These are phyloP conservation scores for Calameuta filiformis DNA, from an alignment of 2,888 invertebrate species.

Conservation along the genomic window DNA sequence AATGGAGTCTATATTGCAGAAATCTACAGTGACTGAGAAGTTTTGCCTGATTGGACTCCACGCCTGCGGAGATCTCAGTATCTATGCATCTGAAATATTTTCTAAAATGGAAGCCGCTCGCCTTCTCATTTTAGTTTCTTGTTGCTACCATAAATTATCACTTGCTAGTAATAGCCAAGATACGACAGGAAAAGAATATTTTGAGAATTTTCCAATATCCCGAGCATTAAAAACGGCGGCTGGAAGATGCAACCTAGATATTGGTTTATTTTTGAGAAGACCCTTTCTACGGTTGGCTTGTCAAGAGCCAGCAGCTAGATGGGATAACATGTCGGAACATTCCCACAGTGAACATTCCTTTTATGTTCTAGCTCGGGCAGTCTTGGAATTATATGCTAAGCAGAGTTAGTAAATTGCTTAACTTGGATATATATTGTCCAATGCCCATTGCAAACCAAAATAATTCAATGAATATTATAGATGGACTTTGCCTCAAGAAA, in stretches of 20 bases:
- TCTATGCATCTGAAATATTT: conserved; percentile 76
- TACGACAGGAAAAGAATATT: conserved; percentile 53
- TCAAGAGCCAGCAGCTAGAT: conserved; percentile 73
- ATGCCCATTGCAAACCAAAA: neutral
- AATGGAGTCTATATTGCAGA: conserved; percentile 65
- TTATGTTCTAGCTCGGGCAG: conserved; percentile 68
- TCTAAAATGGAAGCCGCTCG: conserved; percentile 69
- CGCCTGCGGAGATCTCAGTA: conserved; percentile 81
- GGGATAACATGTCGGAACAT: conserved; percentile 66
- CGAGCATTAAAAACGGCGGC: conserved; percentile 64
- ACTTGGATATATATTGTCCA: conserved; percentile 1
- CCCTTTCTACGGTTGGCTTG: conserved; percentile 80
- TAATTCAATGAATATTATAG: conserved; percentile 35
- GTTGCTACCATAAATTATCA: conserved; percentile 82
- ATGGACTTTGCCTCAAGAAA: conserved; percentile 48
- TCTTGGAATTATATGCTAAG: conserved; percentile 72
- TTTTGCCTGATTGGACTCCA: conserved; percentile 76
- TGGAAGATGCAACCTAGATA: conserved; percentile 50
- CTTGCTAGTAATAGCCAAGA: conserved; percentile 27
- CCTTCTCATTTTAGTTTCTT: conserved; percentile 77
- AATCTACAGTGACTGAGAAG: conserved; percentile 57
- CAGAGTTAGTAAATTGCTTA: conserved; percentile 66
- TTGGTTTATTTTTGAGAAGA: conserved; percentile 68
- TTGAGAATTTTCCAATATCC: conserved; percentile 78
- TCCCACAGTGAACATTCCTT: conserved; percentile 65